A percentile compares a stretch with the other conserved stretches of the same genome.
These are phyloP conservation scores for Oncorhynchus nerka DNA, from an alignment of 2,113 vertebrate species.

Conservation along the genomic window DNA sequence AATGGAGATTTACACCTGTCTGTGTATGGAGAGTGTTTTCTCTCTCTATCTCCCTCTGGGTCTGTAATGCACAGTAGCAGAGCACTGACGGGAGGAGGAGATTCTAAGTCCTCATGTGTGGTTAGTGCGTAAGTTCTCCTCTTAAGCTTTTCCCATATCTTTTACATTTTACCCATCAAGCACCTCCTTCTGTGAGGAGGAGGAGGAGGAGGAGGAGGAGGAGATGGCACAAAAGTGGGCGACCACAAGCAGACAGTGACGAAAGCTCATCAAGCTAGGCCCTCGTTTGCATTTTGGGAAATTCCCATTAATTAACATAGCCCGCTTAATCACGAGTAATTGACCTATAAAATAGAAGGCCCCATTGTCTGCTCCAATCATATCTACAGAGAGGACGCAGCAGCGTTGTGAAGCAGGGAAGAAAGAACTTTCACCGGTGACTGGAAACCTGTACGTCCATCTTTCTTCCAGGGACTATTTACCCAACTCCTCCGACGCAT, in stretches of 20 bases:
- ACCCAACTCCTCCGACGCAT: conserved; percentile 27
- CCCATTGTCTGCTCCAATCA: conserved; percentile 83
- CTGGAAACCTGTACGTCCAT: conserved; percentile 56
- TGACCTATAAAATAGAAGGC: conserved; percentile 88
- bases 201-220: conserved; percentile 39
- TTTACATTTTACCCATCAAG: conserved; percentile 73
- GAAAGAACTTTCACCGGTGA: conserved; percentile 34
- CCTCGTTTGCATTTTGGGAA: conserved; percentile 79
- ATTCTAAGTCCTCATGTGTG: conserved; percentile 41
- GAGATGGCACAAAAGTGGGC: conserved; percentile 18
- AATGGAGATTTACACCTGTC: not conserved
- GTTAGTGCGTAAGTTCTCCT: conserved; percentile 33
- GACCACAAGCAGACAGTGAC: conserved; percentile 55
- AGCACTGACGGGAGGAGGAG: conserved; percentile 19
- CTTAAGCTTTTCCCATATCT: conserved; percentile 68
- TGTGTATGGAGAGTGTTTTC: not conserved
- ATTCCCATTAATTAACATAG: conserved; percentile 81
- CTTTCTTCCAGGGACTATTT: conserved; percentile 26
- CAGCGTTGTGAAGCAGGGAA: conserved; percentile 71
- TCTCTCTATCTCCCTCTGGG: too few relatives aligned
- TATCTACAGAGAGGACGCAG: conserved; percentile 76
- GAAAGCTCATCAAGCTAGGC: conserved; percentile 65
- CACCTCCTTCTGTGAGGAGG: conserved; percentile 57
- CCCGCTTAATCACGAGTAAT: conserved; percentile 90
- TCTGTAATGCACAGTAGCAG: not conserved